Base-by-base conservation (phyloP, 2,113 vertebrate genomes). In the Aleadryas rufinucha region DNA sequence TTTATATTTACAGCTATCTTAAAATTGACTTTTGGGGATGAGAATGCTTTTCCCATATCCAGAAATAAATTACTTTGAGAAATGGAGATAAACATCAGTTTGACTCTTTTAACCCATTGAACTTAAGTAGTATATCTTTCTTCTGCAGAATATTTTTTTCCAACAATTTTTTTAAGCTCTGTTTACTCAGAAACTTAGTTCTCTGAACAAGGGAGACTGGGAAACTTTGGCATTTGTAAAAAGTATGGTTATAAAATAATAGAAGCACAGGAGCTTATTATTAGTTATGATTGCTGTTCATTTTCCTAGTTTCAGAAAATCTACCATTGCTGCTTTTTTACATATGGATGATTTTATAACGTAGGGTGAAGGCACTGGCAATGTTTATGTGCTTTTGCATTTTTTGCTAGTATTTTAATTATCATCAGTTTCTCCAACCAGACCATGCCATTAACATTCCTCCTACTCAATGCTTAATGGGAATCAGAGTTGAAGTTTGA, bases 361-460 rank as follows among this genome's bases (percentile, higher is more conserved):
- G 30, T 30, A 45, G n/a, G 20, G 31, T 79, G 37, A 88, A 86
- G 33, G 50, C 37, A 86, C 53, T 69, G 78, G 64, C 50, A 68
- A 27, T 74, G 45, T 92, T 88, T 72, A 47, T 35, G 42, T 69
- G 57, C 35, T 88, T 94, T 90, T 59, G 23, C 45, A 42, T 68
- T 88, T 93, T 86, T 69, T 90, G 61, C 74, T 92, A 70, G 65
- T 33, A 37, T 79, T 94, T 77, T 61, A 89, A 61, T 95, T 85
- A 83, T 27, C 39, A 64, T 90, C 28, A 27, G 0, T 85, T 94
- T 89, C 60, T 96, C 68, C 84, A 77, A 79, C 91, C 86, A 82
- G 60, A 70, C 77, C 3, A 4, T 83, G 65, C 77, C 42, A 68
- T 93, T 90, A 92, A 79, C 54, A 52, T 89, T 93, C 60, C 41